Percentiles rank a stretch among this genome's conserved stretches.
phyloP scores from a whole-genome alignment of 2,888 invertebrate species.

The Dyspetes luteomarginatus region DNA sequence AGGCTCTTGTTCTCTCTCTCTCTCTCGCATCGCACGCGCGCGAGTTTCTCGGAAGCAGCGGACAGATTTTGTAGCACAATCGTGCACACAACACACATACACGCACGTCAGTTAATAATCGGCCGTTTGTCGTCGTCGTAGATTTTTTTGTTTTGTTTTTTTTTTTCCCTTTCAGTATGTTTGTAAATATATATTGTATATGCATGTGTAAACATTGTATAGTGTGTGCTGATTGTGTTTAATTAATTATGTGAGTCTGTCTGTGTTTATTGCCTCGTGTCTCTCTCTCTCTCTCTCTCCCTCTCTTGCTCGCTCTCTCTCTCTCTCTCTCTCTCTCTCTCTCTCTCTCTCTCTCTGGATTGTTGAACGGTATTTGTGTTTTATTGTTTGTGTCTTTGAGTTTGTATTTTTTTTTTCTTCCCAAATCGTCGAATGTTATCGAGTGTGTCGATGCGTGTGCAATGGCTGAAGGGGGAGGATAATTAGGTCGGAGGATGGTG shows the following conservation, averaged over 20 bases:
- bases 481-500: slow-evolving; percentile 74
- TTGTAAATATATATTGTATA: no score
- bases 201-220: no score
- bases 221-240: no score
- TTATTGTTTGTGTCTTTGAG: slow-evolving; percentile 17
- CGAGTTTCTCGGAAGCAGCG: slow-evolving; percentile 79
- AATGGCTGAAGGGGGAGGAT: slow-evolving; percentile 69
- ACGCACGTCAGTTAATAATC: slow-evolving; percentile 71
- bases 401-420: neutral
- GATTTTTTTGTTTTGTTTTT: neutral
- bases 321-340: slow-evolving; percentile 29
- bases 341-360: slow-evolving; percentile 1
- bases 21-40: slow-evolving; percentile 67
- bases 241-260: no score
- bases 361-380: neutral
- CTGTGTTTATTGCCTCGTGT: no score
- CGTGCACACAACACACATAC: slow-evolving; percentile 68
- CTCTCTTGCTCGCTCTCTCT: no score
- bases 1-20: no score
- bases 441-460: slow-evolving; percentile 41
- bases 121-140: slow-evolving; percentile 71
- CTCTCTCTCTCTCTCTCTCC: no score
- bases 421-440: slow-evolving; percentile 35
- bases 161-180: no score
- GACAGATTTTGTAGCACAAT: slow-evolving; percentile 75